Evolutionary conservation across 2,888 invertebrate species (phyloP).

Genomic region (Tridacna gigas): DNA sequence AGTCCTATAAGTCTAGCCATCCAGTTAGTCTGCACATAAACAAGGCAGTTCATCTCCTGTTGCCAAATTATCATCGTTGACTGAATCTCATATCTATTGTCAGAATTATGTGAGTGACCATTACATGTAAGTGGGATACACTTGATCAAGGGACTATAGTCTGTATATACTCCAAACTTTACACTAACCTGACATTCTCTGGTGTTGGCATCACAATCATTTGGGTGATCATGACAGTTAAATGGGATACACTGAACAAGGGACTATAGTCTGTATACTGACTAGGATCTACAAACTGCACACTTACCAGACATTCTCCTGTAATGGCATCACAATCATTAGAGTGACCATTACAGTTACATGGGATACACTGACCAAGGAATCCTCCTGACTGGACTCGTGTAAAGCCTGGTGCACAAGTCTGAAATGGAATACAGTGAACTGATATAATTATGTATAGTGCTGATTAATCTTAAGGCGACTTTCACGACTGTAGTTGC

Average conservation of each 20-base stretch:
- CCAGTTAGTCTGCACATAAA: too few species aligned
- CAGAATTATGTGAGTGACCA: too few species aligned
- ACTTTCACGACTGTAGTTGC: too few species aligned
- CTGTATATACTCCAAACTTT: neutral
- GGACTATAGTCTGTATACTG: slow-evolving; percentile 85
- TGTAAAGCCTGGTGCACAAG: slow-evolving; percentile 80
- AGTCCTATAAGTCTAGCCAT: too few species aligned
- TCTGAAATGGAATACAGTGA: slow-evolving; percentile 52
- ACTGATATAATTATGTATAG: neutral
- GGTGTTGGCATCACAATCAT: slow-evolving; percentile 89
- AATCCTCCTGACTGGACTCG: slow-evolving; percentile 90
- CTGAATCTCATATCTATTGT: too few species aligned
- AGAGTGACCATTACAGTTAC: slow-evolving; percentile 84
- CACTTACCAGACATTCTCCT: slow-evolving; percentile 89
- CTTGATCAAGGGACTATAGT: slow-evolving; percentile 88
- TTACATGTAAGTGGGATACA: slow-evolving; percentile 81
- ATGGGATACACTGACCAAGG: slow-evolving; percentile 87
- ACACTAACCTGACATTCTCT: slow-evolving; percentile 89
- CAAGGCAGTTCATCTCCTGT: too few species aligned
- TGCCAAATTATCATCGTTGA: too few species aligned
- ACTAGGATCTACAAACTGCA: neutral
- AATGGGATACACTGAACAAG: slow-evolving; percentile 87
- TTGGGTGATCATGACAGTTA: slow-evolving; percentile 83
- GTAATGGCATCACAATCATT: slow-evolving; percentile 89
- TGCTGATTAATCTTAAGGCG: too few species aligned